These are phyloP conservation scores for Temnothorax ravouxi DNA, from an alignment of 2,888 invertebrate species.

Conservation along the genomic window DNA sequence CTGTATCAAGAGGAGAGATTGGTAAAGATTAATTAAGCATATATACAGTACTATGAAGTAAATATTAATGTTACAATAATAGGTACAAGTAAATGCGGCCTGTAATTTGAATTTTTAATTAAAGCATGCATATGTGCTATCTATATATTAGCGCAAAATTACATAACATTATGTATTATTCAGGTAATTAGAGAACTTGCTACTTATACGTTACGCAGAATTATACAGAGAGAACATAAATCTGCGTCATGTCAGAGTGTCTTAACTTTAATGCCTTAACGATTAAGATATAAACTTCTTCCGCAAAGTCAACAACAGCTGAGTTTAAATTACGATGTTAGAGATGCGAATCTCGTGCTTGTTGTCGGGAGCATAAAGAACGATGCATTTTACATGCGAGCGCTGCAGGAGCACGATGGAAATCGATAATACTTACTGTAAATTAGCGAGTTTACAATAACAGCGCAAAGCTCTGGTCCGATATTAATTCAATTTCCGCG, in stretches of 20 bases:
- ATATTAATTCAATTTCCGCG: conserved; percentile 6
- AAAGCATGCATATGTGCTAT: neutral
- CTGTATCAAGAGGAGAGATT: neutral
- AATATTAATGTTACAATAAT: neutral
- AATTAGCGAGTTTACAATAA: conserved; percentile 37
- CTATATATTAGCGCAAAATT: neutral
- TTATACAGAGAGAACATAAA: conserved; percentile 27
- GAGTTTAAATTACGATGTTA: conserved; percentile 49
- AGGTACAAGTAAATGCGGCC: too few relatives aligned
- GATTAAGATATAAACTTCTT: conserved; percentile 55
- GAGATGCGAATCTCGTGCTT: conserved; percentile 45
- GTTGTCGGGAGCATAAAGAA: conserved; percentile 46
- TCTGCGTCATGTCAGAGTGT: conserved; percentile 29
- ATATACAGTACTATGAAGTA: neutral
- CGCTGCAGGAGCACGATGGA: neutral
- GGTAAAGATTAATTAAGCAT: neutral
- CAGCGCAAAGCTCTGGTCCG: neutral
- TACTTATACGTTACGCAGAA: conserved; percentile 5
- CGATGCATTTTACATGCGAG: conserved; percentile 33
- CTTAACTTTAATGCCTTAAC: conserved; percentile 45
- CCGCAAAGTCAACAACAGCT: conserved; percentile 47
- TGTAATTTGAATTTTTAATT: conserved; percentile 9
- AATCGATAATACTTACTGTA: conserved; percentile 28
- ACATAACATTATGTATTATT: neutral
- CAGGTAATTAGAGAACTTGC: conserved; percentile 17